These are phyloP conservation scores for Herpailurus yagouaroundi DNA, from an alignment of 2,113 vertebrate species.

Conservation along the genomic window DNA sequence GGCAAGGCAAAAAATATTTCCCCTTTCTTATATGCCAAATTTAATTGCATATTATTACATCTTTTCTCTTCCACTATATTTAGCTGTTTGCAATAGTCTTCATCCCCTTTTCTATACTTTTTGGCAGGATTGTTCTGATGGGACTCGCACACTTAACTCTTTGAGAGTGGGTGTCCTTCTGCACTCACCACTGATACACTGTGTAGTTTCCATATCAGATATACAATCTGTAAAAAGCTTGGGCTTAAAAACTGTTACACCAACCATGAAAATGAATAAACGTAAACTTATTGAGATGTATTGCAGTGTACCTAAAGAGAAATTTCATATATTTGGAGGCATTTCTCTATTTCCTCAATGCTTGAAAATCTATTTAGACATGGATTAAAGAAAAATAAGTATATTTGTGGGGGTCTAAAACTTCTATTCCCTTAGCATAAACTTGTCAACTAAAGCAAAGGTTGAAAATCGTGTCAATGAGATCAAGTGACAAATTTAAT, in stretches of 20 bases:
- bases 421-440: conserved; percentile 3
- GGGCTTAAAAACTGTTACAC: neutral
- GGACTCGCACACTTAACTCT: neutral
- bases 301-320: neutral
- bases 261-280: neutral
- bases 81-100: neutral
- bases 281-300: neutral
- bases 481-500: conserved; percentile 17
- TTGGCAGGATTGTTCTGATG: neutral
- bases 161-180: neutral
- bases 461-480: neutral
- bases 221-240: neutral
- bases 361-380: conserved; percentile 34
- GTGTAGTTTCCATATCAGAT: neutral
- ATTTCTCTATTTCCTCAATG: neutral
- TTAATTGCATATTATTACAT: conserved; percentile 53
- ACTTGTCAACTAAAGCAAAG: neutral
- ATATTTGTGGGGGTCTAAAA: neutral
- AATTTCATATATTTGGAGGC: neutral
- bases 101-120: conserved; percentile 16
- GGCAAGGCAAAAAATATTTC: conserved; percentile 38
- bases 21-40: conserved; percentile 25
- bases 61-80: conserved; percentile 4
- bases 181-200: neutral
- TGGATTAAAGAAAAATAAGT: neutral